Evolutionary conservation across 2,797 vertebrate genomes (phyloP).

Genomic region (Tachyglossus aculeatus): DNA sequence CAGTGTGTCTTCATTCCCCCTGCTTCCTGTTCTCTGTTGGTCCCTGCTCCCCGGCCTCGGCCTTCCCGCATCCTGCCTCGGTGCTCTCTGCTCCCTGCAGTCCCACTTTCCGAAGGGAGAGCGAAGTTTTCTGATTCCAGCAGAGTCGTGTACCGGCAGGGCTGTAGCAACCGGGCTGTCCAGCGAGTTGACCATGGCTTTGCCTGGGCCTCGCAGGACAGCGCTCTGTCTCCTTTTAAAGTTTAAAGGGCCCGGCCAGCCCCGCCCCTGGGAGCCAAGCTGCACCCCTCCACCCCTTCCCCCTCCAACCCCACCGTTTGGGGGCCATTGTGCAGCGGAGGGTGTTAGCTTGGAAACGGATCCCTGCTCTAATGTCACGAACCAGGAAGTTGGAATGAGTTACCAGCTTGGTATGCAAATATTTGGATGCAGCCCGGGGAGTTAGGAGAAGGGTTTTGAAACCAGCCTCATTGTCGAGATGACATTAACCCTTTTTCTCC

Average conservation of each 20-base stretch:
- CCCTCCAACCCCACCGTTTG: background rate
- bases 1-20: too few species aligned
- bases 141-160: too few species aligned
- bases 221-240: too few species aligned
- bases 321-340: constrained; percentile 33
- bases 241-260: constrained; percentile 51
- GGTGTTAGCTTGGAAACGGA: constrained; percentile 64
- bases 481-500: constrained; percentile 30
- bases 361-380: constrained; percentile 63
- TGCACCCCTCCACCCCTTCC: background rate
- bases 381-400: constrained; percentile 72
- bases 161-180: too few species aligned
- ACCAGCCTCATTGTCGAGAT: background rate
- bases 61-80: too few species aligned
- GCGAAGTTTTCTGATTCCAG: too few species aligned
- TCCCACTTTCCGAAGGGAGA: too few species aligned
- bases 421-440: constrained; percentile 52
- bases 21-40: too few species aligned
- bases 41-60: too few species aligned
- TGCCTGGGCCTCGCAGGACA: too few species aligned
- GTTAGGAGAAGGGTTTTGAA: constrained; percentile 48
- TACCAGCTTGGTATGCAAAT: constrained; percentile 74
- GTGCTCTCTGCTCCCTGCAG: too few species aligned
- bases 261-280: constrained; percentile 12
- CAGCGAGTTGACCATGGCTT: too few species aligned